Conservation (phyloP, 2,113 vertebrate species). For the Paratilapia polleni region DNA sequence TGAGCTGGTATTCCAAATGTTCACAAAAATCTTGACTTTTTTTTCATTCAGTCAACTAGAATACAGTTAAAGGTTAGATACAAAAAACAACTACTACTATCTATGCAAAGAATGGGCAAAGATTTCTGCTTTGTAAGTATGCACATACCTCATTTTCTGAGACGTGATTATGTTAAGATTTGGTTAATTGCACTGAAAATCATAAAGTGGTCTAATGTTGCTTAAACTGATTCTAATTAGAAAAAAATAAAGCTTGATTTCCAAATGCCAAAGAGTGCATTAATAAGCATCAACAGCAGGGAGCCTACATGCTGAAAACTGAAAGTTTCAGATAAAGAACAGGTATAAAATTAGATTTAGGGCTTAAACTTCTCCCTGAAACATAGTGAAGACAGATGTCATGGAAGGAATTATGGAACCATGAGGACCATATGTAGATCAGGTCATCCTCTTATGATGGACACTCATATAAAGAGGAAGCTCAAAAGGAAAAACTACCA, state of each 20-base stretch:
- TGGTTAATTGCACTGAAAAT: neutral
- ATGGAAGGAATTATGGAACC: constrained; percentile 17
- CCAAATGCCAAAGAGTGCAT: neutral
- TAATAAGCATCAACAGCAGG: neutral
- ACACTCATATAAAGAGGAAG: constrained; percentile 55
- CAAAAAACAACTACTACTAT: neutral
- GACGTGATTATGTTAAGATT: neutral
- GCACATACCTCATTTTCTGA: neutral
- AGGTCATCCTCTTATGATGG: constrained; percentile 48
- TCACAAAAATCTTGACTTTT: neutral
- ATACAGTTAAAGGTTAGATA: constrained; percentile 1
- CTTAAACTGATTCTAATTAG: neutral
- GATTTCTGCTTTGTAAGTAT: neutral
- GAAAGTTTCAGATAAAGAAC: neutral
- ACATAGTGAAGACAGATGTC: neutral
- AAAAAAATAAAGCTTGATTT: neutral
- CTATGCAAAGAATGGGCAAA: neutral
- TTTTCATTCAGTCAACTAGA: neutral
- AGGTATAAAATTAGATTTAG: neutral
- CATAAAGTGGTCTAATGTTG: neutral
- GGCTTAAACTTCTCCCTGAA: neutral
- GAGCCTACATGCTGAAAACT: neutral
- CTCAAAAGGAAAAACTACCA: constrained; percentile 60
- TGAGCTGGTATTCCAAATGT: constrained; percentile 5
- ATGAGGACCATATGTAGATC: constrained; percentile 39